Conservation (phyloP, 2,888 invertebrate species). For the Oegoconia quadripuncta region DNA sequence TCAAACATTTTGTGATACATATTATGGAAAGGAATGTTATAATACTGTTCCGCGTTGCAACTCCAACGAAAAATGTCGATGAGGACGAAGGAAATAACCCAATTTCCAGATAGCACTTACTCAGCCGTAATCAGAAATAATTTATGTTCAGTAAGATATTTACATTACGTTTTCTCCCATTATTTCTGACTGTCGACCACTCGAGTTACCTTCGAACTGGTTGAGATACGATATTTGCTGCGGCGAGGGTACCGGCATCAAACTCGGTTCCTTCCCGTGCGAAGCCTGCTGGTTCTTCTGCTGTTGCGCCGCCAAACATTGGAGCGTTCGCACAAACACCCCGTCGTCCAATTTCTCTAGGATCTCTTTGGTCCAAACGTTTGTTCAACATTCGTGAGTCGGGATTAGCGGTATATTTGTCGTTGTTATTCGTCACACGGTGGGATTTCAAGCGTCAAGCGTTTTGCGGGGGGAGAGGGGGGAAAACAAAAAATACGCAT, state of each 20-base stretch:
- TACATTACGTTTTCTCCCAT: too few species aligned
- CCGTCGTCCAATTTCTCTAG: constrained; percentile 75
- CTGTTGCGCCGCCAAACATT: constrained; percentile 75
- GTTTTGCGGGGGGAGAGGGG: constrained; percentile 65
- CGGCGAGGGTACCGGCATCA: constrained; percentile 97
- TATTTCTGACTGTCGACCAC: too few species aligned
- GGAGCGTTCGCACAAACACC: constrained; percentile 76
- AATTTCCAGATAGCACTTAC: neutral
- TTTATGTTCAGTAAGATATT: too few species aligned
- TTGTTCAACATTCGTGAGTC: constrained; percentile 29
- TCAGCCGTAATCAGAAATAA: neutral
- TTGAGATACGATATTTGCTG: constrained; percentile 97
- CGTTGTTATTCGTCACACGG: constrained; percentile 67
- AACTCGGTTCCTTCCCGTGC: constrained; percentile 88
- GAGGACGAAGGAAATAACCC: too few species aligned
- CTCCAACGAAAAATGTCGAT: too few species aligned
- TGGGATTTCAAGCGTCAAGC: constrained; percentile 77
- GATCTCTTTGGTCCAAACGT: constrained; percentile 61
- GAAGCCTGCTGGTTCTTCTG: constrained; percentile 69
- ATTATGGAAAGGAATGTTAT: too few species aligned
- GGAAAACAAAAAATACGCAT: constrained; percentile 77
- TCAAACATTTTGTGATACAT: too few species aligned
- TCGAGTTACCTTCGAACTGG: constrained; percentile 88
- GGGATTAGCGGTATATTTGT: constrained; percentile 37
- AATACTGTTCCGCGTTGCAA: too few species aligned